These are phyloP conservation scores for Philonicus albiceps DNA, from an alignment of 2,888 invertebrate species.

Conservation along the genomic window DNA sequence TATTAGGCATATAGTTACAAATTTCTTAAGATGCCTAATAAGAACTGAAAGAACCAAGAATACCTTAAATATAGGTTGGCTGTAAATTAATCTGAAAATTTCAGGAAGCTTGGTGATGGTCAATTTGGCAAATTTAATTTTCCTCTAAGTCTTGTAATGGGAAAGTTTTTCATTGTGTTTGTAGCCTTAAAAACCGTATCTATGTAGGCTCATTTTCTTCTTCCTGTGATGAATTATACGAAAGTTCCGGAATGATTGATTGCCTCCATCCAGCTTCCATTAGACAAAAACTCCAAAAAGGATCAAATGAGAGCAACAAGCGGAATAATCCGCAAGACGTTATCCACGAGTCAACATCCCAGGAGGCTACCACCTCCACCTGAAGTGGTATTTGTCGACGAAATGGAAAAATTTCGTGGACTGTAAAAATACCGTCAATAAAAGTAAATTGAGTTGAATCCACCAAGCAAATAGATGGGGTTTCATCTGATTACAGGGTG, in stretches of 20 bases:
- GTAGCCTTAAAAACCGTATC: not conserved
- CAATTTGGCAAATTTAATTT: not conserved
- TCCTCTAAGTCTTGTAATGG: not conserved
- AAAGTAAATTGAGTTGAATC: slow-evolving; percentile 12
- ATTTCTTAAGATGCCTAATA: too few species aligned
- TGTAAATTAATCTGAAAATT: too few species aligned
- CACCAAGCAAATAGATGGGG: not conserved
- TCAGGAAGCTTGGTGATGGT: too few species aligned
- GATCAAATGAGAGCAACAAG: slow-evolving; percentile 2
- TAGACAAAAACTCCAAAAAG: not conserved
- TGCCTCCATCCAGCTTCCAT: not conserved
- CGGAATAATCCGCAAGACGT: not conserved
- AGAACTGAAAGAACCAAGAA: too few species aligned
- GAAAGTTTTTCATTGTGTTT: not conserved
- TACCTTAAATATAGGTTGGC: too few species aligned
- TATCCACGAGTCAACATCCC: not conserved
- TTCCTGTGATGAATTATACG: not conserved
- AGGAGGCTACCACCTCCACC: not conserved
- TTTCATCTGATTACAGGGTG: slow-evolving; percentile 12
- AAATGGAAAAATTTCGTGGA: slow-evolving; percentile 7
- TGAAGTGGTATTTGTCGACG: not conserved
- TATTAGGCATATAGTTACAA: too few species aligned
- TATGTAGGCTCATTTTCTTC: not conserved
- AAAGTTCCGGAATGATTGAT: not conserved
- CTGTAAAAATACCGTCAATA: slow-evolving; percentile 5